A percentile compares a stretch with the other conserved stretches of the same genome.
These are phyloP conservation scores for Benthochromis sp. DNA, from an alignment of 2,113 vertebrate genomes.

Conservation along the genomic window DNA sequence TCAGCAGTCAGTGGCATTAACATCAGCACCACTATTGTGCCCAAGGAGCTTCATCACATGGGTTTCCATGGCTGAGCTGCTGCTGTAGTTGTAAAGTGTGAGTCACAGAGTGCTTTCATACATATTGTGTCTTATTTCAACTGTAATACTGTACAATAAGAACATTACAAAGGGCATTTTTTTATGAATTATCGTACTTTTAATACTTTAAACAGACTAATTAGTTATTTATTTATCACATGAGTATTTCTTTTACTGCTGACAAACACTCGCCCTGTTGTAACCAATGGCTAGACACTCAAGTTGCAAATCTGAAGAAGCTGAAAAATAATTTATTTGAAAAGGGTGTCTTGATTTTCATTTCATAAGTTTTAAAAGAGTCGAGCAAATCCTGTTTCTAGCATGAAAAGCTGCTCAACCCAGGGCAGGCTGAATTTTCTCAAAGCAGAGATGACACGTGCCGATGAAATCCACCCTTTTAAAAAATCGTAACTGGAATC, in stretches of 20 bases:
- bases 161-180: too few relatives aligned
- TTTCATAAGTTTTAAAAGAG: background rate
- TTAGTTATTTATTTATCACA: background rate
- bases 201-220: background rate
- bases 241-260: background rate
- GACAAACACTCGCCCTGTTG: background rate
- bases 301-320: background rate
- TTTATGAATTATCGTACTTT: background rate
- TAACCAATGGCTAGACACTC: background rate
- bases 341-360: background rate
- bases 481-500: background rate
- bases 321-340: background rate
- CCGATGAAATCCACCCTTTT: background rate
- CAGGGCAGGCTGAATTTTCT: background rate
- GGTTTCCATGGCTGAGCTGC: background rate
- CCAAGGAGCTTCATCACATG: background rate
- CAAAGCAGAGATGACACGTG: background rate
- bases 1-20: background rate
- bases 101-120: background rate
- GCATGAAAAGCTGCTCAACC: background rate
- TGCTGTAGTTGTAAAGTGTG: background rate
- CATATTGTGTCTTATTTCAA: background rate
- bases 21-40: background rate
- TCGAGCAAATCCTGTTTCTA: background rate
- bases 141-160: background rate